These are phyloP conservation scores for Enteromius radiatus DNA, from an alignment of 2,797 vertebrate genomes.

Conservation along the genomic window DNA sequence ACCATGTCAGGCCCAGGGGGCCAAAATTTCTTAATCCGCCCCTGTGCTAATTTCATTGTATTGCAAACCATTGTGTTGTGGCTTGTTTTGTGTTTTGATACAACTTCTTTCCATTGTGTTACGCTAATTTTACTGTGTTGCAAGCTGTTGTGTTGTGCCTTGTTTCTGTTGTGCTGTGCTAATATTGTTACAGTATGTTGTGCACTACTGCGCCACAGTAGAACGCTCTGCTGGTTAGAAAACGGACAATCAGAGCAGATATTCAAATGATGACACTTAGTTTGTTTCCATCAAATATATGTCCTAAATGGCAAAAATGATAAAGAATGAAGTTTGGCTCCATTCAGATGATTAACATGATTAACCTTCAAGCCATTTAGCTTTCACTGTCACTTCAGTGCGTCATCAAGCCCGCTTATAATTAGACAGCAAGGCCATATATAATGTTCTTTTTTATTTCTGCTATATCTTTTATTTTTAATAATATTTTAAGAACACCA, in stretches of 20 bases:
- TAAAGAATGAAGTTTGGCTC: not conserved
- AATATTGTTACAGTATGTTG: too few species aligned
- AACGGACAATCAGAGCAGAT: not conserved
- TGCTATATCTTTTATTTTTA: not conserved
- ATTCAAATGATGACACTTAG: not conserved
- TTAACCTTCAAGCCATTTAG: not conserved
- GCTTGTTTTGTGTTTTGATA: too few species aligned
- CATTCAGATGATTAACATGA: not conserved
- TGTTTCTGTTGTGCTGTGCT: too few species aligned
- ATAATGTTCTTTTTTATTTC: not conserved
- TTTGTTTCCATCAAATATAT: not conserved
- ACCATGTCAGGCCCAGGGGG: too few species aligned
- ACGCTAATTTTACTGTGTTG: too few species aligned
- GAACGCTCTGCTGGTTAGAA: not conserved
- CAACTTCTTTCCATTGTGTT: too few species aligned
- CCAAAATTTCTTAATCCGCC: too few species aligned
- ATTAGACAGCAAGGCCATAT: not conserved
- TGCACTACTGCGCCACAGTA: too few species aligned
- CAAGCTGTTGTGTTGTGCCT: too few species aligned
- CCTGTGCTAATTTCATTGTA: too few species aligned
- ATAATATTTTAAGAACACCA: not conserved
- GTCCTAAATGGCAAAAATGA: not conserved
- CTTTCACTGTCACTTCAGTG: not conserved
- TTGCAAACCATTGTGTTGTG: too few species aligned
- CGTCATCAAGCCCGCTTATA: not conserved